phyloP scores from a whole-genome alignment of 92 coral and sea anemone genomes.

The Phymanthus crucifer region DNA sequence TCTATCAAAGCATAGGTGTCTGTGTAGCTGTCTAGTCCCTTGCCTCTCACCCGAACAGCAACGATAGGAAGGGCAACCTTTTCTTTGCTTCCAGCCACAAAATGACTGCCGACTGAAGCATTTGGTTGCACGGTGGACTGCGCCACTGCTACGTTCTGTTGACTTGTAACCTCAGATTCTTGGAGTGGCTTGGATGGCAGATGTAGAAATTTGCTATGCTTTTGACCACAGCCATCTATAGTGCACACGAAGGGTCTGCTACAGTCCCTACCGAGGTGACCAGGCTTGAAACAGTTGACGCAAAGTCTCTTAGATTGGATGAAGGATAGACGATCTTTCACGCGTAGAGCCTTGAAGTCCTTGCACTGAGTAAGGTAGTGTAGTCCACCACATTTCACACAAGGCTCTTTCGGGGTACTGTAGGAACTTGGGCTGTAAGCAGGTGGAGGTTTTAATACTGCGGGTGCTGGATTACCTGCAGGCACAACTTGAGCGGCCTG shows the following conservation, averaged over 20 bases:
- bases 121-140: conserved; percentile 33
- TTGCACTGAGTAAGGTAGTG: conserved; percentile 16
- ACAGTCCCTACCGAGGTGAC: conserved; percentile 42
- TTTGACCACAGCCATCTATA: conserved; percentile 45
- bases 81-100: conserved; percentile 37
- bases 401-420: conserved; percentile 25
- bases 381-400: conserved; percentile 27
- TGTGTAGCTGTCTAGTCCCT: conserved; percentile 41
- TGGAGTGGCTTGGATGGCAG: conserved; percentile 31
- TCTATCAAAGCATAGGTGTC: conserved; percentile 52
- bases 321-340: conserved; percentile 36
- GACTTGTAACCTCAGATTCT: conserved; percentile 16
- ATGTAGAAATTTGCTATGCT: conserved; percentile 45
- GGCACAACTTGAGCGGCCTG: conserved; percentile 36
- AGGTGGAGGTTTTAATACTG: background rate
- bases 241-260: conserved; percentile 41
- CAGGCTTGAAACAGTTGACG: conserved; percentile 44
- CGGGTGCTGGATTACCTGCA: conserved; percentile 41
- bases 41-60: conserved; percentile 46
- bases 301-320: conserved; percentile 43
- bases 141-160: conserved; percentile 12
- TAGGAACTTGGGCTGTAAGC: conserved; percentile 15
- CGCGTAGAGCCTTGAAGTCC: conserved; percentile 23
- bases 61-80: conserved; percentile 51
- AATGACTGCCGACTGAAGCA: conserved; percentile 25